Percentiles rank a stretch among this genome's conserved stretches.
Evolutionary conservation across 2,888 invertebrate genomes (phyloP).

Genomic region (Meganola albula): DNA sequence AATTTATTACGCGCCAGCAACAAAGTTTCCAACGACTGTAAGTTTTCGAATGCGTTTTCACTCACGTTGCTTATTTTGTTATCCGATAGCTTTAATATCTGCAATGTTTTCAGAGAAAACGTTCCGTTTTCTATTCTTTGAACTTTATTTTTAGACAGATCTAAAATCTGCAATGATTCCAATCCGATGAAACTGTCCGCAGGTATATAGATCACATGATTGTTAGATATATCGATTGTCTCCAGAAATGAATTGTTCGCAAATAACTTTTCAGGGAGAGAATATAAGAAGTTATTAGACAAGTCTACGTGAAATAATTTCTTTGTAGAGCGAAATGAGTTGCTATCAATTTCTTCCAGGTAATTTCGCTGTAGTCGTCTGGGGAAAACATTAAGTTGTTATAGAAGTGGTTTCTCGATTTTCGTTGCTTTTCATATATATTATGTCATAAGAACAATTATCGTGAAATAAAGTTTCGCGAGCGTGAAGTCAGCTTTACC

Average conservation of each 20-base stretch:
- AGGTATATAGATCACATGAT: conserved; percentile 78
- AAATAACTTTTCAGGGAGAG: conserved; percentile 78
- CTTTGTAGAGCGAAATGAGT: conserved; percentile 76
- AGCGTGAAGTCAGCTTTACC: too few relatives aligned
- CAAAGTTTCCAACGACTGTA: conserved; percentile 72
- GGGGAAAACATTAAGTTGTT: too few relatives aligned
- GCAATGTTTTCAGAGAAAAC: conserved; percentile 77
- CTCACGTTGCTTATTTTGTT: conserved; percentile 81
- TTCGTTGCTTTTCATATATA: too few relatives aligned
- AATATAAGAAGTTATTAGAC: conserved; percentile 80
- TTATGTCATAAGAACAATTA: too few relatives aligned
- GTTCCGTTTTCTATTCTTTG: conserved; percentile 76
- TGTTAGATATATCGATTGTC: conserved; percentile 82
- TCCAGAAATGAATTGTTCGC: conserved; percentile 76
- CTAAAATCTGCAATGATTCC: conserved; percentile 80
- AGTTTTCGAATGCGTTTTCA: conserved; percentile 72
- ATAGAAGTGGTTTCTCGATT: too few relatives aligned
- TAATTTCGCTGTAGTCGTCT: conserved; percentile 82
- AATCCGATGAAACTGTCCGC: conserved; percentile 77
- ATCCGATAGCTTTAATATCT: conserved; percentile 81
- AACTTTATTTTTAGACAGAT: conserved; percentile 83
- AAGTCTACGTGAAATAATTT: conserved; percentile 83
- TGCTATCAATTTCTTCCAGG: conserved; percentile 78
- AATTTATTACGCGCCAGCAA: conserved; percentile 76
- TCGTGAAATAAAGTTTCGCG: too few relatives aligned